Evolutionary conservation across 2,113 vertebrate genomes (phyloP).

Genomic region (Gulo gulo): DNA sequence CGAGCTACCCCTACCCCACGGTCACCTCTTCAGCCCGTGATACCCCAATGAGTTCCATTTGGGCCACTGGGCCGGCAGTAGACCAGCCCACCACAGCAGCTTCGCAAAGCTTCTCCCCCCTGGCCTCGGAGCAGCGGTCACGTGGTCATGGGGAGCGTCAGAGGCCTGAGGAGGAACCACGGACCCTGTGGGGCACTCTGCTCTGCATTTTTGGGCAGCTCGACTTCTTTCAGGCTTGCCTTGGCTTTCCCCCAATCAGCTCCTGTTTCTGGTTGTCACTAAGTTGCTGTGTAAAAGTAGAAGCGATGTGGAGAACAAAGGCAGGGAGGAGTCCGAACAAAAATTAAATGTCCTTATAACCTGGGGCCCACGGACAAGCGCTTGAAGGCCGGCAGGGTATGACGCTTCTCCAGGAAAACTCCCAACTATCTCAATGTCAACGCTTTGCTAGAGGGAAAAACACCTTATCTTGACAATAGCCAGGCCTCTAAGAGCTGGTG

Average conservation of each 20-base stretch:
- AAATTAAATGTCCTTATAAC: background rate
- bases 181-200: background rate
- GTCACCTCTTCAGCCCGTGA: background rate
- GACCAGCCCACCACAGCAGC: background rate
- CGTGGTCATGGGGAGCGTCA: background rate
- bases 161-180: background rate
- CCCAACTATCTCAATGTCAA: background rate
- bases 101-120: background rate
- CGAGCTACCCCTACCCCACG: background rate
- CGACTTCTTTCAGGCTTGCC: background rate
- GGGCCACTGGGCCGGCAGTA: background rate
- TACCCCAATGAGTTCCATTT: background rate
- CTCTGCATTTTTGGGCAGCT: background rate
- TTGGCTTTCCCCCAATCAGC: background rate
- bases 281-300: background rate
- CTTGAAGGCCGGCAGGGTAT: background rate
- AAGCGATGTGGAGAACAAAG: background rate
- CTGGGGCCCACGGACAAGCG: background rate
- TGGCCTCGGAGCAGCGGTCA: accelerated
- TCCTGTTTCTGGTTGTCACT: background rate
- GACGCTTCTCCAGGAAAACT: background rate
- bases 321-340: background rate
- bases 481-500: background rate
- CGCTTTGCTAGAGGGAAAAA: background rate
- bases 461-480: background rate